Percentiles rank a stretch among this genome's conserved stretches.
Conservation (phyloP, 64 coral and sea anemone species). For the Montipora sp. region DNA sequence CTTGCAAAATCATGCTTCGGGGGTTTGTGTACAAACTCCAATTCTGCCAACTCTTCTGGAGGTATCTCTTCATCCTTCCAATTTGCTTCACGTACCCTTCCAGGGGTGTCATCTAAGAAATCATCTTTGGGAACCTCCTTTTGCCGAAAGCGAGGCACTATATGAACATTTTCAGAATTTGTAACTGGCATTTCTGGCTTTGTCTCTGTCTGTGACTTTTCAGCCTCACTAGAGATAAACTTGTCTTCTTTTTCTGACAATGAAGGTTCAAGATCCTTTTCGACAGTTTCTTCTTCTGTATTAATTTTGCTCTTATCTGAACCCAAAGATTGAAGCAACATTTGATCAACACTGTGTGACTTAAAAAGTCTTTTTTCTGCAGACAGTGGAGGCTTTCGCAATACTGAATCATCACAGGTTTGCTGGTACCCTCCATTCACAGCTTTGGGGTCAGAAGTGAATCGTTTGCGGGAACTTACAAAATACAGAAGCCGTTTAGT, state of each 20-base stretch:
- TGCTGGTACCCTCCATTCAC: slow-evolving; percentile 13
- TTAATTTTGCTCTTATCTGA: slow-evolving; percentile 4
- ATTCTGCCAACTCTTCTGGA: slow-evolving; percentile 52
- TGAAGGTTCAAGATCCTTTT: background rate
- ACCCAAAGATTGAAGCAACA: background rate
- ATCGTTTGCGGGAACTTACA: slow-evolving; percentile 2
- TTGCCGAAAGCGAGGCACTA: background rate
- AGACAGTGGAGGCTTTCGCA: slow-evolving; percentile 25
- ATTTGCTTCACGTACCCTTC: slow-evolving; percentile 54
- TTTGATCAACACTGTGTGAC: slow-evolving; percentile 72
- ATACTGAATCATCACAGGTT: slow-evolving; percentile 70
- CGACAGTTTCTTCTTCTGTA: background rate
- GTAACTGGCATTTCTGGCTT: background rate
- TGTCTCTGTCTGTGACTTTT: background rate
- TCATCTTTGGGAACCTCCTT: slow-evolving; percentile 29
- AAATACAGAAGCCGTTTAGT: slow-evolving; percentile 36
- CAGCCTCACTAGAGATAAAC: background rate
- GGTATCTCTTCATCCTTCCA: slow-evolving; percentile 91
- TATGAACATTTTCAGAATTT: background rate
- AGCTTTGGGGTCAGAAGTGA: slow-evolving; percentile 12
- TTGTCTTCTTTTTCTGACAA: slow-evolving; percentile 33
- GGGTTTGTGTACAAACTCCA: background rate
- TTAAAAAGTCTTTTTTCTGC: slow-evolving; percentile 51
- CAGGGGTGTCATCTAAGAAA: slow-evolving; percentile 34
- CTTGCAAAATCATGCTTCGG: background rate